Base-by-base conservation (phyloP, 2,888 invertebrate species). In the Stenodema calcarata region DNA sequence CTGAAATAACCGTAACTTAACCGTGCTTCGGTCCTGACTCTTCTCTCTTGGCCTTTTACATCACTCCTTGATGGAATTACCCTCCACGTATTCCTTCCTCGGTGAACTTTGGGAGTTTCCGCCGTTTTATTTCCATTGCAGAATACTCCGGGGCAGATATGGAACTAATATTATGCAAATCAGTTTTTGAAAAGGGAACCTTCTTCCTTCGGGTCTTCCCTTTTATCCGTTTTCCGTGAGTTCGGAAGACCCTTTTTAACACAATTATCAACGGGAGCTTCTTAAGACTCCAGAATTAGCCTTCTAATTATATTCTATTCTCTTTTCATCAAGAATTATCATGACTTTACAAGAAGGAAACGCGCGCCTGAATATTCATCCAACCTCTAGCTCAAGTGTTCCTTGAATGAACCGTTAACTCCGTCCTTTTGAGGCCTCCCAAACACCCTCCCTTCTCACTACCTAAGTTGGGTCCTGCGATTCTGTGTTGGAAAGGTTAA, bases 291-390 rank as follows among this genome's bases (percentile, higher is more conserved):
- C 9, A 44, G 84, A 62, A 84, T 84, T 84, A 84, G 84, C 84
- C 30, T 47, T 84, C 73, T 84, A 84, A 84, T 84, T 84, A 84
- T 84, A 84, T 84, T 84, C 84, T 75, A 84, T 84, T 84, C 84
- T 84, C 84, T 84, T 84, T 84, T 84, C 84, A 75, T 84, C 84
- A 84, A 73, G 84, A 84, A 84, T 84, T 73, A 84, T 84, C 84
- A 84, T 75, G 84, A 84, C 84, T 84, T 82, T 82, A 82, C 82
- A 84, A 70, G 75, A 84, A 73, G 69, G 18, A 82, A 35, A 44
- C 70, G 62, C 47, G 27, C 75, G 47, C 47, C 73, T 84, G 84
- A 84, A 84, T 84, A 84, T 84, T 84, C 84, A 84, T 84, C 73
- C 30, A 41, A 73, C 73, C 73, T 73, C 73, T 28, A 41, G 35